Conservation (phyloP, 2,888 invertebrate genomes). For the Cremastobaeus sp. region DNA sequence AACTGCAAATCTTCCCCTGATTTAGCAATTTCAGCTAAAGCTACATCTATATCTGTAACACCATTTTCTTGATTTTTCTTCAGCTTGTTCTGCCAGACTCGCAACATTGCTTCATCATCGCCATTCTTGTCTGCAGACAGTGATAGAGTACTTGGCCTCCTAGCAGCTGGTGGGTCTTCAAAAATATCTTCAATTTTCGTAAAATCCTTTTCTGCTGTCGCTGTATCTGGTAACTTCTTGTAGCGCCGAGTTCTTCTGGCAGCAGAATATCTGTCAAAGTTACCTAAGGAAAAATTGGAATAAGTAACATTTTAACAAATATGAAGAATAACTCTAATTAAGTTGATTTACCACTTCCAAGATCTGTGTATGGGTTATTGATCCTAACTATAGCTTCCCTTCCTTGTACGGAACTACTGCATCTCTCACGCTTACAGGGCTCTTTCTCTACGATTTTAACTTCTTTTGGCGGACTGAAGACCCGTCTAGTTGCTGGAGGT, state of each 20-base stretch:
- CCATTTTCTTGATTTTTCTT: conserved; percentile 75
- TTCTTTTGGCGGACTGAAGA: conserved; percentile 83
- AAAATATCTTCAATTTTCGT: conserved; percentile 46
- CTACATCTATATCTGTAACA: conserved; percentile 73
- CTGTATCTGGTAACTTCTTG: conserved; percentile 80
- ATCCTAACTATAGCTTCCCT: conserved; percentile 64
- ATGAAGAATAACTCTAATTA: no score
- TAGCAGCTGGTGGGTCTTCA: conserved; percentile 39
- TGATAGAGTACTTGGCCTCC: conserved; percentile 69
- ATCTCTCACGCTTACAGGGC: conserved; percentile 73
- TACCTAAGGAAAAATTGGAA: conserved; percentile 78
- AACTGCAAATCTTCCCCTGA: conserved; percentile 78
- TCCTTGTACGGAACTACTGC: conserved; percentile 70
- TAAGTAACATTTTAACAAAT: no score
- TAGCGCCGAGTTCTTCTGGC: conserved; percentile 90
- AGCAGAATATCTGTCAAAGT: conserved; percentile 91
- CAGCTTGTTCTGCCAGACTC: conserved; percentile 85
- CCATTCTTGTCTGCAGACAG: conserved; percentile 74
- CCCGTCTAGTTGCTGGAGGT: conserved; percentile 88
- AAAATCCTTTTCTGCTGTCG: conserved; percentile 36
- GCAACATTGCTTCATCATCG: conserved; percentile 78
- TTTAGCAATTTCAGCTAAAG: conserved; percentile 75
- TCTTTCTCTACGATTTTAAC: conserved; percentile 78
- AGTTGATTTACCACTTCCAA: conserved; percentile 69
- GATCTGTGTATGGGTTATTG: conserved; percentile 68